Percentiles rank a stretch among this genome's conserved stretches.
Evolutionary conservation across 2,888 invertebrate species (phyloP).

Genomic region (Torymus aiolomorphi): DNA sequence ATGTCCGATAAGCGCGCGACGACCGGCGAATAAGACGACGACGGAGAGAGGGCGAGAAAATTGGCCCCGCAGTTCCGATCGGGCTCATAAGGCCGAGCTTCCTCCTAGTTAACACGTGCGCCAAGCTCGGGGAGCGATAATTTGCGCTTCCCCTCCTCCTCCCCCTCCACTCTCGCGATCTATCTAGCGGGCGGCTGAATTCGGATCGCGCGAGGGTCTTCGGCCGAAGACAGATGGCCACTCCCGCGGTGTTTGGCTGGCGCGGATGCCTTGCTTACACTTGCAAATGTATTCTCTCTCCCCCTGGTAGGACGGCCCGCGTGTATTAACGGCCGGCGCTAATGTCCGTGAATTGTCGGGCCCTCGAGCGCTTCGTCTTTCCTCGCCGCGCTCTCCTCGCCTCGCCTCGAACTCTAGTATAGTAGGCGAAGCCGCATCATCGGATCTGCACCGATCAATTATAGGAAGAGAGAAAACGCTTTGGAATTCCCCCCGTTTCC

Average conservation of each 20-base stretch:
- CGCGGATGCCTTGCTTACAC: conserved; percentile 63
- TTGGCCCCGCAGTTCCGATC: conserved; percentile 43
- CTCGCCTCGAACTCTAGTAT: not conserved
- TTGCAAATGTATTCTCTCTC: conserved; percentile 69
- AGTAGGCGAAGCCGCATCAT: not conserved
- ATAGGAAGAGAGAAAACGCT: not conserved
- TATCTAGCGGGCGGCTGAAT: conserved; percentile 41
- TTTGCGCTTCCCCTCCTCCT: not conserved
- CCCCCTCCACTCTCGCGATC: not conserved
- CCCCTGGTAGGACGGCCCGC: conserved; percentile 43
- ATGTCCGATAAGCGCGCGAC: conserved; percentile 16
- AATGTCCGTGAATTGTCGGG: conserved; percentile 45
- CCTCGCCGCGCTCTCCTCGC: not conserved
- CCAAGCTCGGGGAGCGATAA: conserved; percentile 7
- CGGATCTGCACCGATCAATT: conserved; percentile 28
- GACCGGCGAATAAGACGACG: not conserved
- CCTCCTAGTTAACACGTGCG: not conserved
- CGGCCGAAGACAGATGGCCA: conserved; percentile 54
- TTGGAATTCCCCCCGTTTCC: no score
- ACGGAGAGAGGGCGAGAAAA: conserved; percentile 27
- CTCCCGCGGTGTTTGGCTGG: not conserved
- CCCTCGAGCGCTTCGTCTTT: not conserved
- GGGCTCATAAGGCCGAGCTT: not conserved
- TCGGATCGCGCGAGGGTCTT: conserved; percentile 62
- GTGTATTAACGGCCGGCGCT: conserved; percentile 63